Conservation (phyloP, 1,140 invertebrate genomes). For the Drosophila lacteicornis region DNA sequence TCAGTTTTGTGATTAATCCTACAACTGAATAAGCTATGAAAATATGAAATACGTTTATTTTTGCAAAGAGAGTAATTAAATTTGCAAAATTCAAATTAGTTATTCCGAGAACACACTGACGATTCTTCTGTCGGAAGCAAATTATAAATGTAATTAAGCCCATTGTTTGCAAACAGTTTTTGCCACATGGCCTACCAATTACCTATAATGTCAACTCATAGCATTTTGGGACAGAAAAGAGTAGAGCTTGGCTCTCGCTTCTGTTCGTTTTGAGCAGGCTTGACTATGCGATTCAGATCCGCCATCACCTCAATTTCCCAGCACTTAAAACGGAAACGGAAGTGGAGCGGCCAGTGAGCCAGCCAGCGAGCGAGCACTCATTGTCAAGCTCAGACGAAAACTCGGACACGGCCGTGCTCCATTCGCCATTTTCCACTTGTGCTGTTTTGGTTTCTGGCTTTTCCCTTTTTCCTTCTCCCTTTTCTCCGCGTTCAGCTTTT, state of each 20-base stretch:
- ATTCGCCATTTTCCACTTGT: slow-evolving; percentile 49
- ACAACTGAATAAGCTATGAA: slow-evolving; percentile 4
- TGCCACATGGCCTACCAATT: slow-evolving; percentile 11
- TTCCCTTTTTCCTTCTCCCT: slow-evolving; percentile 19
- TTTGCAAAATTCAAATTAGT: slow-evolving; percentile 22
- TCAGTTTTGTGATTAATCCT: neutral
- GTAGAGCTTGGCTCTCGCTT: neutral
- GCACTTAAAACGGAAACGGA: slow-evolving; percentile 76
- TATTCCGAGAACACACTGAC: slow-evolving; percentile 5
- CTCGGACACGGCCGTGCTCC: slow-evolving; percentile 56
- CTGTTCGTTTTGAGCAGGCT: slow-evolving; percentile 3
- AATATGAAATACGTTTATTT: slow-evolving; percentile 11
- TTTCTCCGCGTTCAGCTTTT: slow-evolving; percentile 14
- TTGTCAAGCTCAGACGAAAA: slow-evolving; percentile 72
- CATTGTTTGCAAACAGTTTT: slow-evolving; percentile 36
- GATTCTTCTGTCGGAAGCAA: slow-evolving; percentile 4
- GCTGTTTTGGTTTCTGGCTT: slow-evolving; percentile 41
- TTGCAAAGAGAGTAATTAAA: slow-evolving; percentile 24
- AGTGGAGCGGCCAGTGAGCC: slow-evolving; percentile 43
- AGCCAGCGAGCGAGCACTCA: slow-evolving; percentile 63
- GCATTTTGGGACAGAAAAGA: neutral
- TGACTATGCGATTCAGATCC: slow-evolving; percentile 11
- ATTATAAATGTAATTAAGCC: slow-evolving; percentile 37
- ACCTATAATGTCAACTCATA: neutral
- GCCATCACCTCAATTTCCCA: slow-evolving; percentile 48